Conservation (phyloP, 2,888 invertebrate species). For the Iphiclides podalirius region DNA sequence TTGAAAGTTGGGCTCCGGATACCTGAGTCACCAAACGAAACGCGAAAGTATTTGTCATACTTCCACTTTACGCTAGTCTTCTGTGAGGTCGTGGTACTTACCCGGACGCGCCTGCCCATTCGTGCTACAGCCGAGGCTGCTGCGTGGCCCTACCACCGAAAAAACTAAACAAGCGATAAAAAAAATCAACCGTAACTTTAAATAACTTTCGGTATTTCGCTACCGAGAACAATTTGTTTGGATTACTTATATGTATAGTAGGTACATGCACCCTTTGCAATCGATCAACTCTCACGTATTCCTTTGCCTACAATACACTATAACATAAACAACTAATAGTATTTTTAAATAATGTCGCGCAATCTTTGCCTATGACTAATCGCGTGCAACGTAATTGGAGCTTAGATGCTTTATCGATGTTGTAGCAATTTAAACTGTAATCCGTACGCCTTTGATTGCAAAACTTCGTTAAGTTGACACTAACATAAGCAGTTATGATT, state of each 20-base stretch:
- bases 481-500: constrained; percentile 9
- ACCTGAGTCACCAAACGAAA: too few relatives aligned
- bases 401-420: background rate
- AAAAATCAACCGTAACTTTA: too few relatives aligned
- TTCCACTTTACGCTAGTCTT: too few relatives aligned
- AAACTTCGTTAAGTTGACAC: background rate
- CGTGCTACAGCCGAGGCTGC: too few relatives aligned
- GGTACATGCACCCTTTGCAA: constrained; percentile 6
- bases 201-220: too few relatives aligned
- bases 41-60: too few relatives aligned
- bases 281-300: constrained; percentile 15
- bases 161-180: too few relatives aligned
- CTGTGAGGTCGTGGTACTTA: too few relatives aligned
- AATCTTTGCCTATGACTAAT: constrained; percentile 25
- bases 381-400: background rate
- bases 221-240: constrained; percentile 3
- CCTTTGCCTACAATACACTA: constrained; percentile 16
- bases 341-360: constrained; percentile 24
- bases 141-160: too few relatives aligned
- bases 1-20: too few relatives aligned
- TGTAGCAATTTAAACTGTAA: constrained; percentile 17
- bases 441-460: background rate
- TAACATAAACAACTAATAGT: constrained; percentile 25
- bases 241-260: background rate
- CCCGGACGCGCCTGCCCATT: too few relatives aligned